Conservation (phyloP, 2,113 vertebrate genomes). For the Psilopogon haemacephalus region DNA sequence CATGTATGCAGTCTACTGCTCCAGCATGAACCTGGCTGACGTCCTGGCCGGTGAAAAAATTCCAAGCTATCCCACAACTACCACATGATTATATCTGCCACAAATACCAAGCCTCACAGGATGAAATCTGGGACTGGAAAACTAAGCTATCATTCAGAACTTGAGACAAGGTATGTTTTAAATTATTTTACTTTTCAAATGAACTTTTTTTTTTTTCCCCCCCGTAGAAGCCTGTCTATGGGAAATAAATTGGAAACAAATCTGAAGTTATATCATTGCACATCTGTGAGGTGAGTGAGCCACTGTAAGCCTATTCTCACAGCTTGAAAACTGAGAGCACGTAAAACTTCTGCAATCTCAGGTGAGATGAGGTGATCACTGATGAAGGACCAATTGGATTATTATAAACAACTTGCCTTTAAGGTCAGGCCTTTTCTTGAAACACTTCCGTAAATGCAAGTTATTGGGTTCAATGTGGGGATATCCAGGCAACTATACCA, state of each 20-base stretch:
- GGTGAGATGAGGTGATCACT: conserved; percentile 44
- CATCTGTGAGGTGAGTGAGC: conserved; percentile 18
- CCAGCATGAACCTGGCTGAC: not conserved
- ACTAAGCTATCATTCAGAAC: not conserved
- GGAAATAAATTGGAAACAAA: conserved; percentile 40
- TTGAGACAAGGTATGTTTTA: conserved; percentile 36
- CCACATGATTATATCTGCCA: conserved; percentile 28
- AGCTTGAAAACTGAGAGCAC: not conserved
- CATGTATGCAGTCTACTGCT: not conserved
- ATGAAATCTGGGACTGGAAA: conserved; percentile 28
- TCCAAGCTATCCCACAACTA: not conserved
- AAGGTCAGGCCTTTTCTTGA: not conserved
- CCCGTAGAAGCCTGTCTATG: not conserved
- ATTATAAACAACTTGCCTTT: conserved; percentile 42
- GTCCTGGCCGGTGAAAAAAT: not conserved
- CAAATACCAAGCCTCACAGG: not conserved
- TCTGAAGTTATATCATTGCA: not conserved
- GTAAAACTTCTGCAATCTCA: not conserved
- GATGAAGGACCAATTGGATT: conserved; percentile 45
- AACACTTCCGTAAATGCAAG: not conserved
- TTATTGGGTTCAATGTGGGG: not conserved
- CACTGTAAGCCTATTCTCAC: not conserved
- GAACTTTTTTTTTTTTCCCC: not conserved
- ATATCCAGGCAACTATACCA: not conserved
- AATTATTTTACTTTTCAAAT: conserved; percentile 25